A percentile compares a stretch with the other conserved stretches of the same genome.
phyloP scores from a whole-genome alignment of 1,140 invertebrate species.

The Trichonephila clavipes region DNA sequence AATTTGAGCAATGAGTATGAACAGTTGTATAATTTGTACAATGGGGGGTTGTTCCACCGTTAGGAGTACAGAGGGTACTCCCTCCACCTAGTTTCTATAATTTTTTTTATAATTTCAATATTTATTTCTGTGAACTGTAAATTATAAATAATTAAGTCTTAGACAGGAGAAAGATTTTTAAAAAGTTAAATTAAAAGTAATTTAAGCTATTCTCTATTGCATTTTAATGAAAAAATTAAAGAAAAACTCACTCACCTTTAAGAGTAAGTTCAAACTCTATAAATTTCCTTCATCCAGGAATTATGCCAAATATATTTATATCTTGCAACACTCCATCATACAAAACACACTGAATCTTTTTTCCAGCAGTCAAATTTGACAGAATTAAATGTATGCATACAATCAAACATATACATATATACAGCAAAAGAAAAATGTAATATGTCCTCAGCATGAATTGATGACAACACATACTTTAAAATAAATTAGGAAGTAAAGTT shows the following conservation, averaged over 20 bases:
- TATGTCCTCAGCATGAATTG: background rate
- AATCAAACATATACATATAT: background rate
- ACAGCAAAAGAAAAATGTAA: background rate
- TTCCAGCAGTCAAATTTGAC: background rate
- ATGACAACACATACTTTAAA: background rate
- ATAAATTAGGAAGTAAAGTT: background rate
- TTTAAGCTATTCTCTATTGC: background rate
- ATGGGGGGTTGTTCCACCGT: too few species aligned
- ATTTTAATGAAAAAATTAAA: background rate
- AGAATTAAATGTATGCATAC: background rate
- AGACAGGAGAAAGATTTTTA: too few species aligned
- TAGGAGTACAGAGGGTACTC: too few species aligned
- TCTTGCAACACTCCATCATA: background rate
- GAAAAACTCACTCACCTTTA: too few species aligned
- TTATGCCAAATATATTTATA: slow-evolving; percentile 24
- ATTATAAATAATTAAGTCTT: too few species aligned
- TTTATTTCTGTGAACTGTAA: too few species aligned
- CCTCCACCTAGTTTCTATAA: too few species aligned
- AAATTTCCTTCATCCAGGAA: background rate
- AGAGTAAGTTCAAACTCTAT: background rate
- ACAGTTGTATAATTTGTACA: too few species aligned
- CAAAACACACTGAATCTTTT: background rate
- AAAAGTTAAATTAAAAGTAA: too few species aligned
- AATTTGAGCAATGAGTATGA: too few species aligned
- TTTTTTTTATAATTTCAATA: too few species aligned